Evolutionary conservation across 30 jellyfish, hydroid and myxozoan species (phyloP), one percentile per base, ranked within the genome.

Genomic region (Aurelia aurita complex sp. Pacific): DNA sequence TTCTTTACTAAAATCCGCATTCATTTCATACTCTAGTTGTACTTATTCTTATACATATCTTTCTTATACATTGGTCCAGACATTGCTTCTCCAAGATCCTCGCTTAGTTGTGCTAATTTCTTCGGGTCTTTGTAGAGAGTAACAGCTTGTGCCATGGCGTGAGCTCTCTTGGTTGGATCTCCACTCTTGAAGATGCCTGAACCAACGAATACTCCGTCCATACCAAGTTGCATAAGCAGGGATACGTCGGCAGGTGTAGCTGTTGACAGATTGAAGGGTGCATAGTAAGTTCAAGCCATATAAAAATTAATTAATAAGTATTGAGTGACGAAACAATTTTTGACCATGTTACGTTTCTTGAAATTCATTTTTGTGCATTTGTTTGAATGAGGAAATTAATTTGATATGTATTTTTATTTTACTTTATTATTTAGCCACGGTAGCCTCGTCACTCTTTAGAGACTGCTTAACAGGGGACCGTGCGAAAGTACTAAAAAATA

Each of bases 171-270:
- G 18, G 87, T 57, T 12, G 98, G 98, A 59, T 87, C 71, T 12
- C 86, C 98, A 73, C 98, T 92, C 69, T 92, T 92, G 96, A 92
- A 92, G 14, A 92, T 92, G 50, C 98, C 98, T 4, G 98, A 92
- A n/a, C 98, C 98, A 69, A 92, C 98, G 66, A 92, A 92, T 5
- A 92, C 98, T 18, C 98, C 98, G 51, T 92, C 98, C 46, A 92
- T 97, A 18, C 98, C 98, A 4, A 92, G 90, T 61, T 92, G 98
- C 98, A 92, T 92, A 71, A 92, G 80, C 1, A 92, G 87, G 1
- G 97, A 81, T 6, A 92, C 98, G 65, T 92, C 98, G 2, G 96
- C 92, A 18, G 98, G 98, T 14, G 97, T 92, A 10, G 97, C 97
- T 92, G 73, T 23, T 69, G 78, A 10, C 36, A 55, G 16, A 77